phyloP scores from a whole-genome alignment of 1,140 invertebrate species.

The Drosophila kohkoa region DNA sequence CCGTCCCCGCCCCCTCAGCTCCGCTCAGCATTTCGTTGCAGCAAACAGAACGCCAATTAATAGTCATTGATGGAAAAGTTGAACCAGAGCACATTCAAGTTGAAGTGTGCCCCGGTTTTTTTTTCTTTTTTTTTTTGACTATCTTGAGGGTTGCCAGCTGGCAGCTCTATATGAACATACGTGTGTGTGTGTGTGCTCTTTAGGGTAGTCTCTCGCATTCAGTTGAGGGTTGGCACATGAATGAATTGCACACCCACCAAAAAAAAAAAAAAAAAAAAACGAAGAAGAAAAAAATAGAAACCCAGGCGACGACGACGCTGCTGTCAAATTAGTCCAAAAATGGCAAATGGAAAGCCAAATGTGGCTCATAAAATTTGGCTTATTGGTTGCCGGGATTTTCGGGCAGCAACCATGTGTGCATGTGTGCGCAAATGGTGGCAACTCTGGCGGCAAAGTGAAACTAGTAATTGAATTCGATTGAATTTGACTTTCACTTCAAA shows the following conservation, averaged over 20 bases:
- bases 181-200: slow-evolving; percentile 1
- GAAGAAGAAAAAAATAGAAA: background rate
- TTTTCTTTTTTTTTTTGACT: slow-evolving; percentile 30
- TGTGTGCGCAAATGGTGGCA: background rate
- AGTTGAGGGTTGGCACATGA: slow-evolving; percentile 50
- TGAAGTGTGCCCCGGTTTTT: slow-evolving; percentile 63
- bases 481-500: background rate
- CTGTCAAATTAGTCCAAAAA: slow-evolving; percentile 72
- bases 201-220: slow-evolving; percentile 13
- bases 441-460: background rate
- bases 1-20: background rate
- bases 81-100: slow-evolving; percentile 42
- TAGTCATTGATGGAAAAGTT: slow-evolving; percentile 79
- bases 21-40: slow-evolving; percentile 4
- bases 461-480: background rate
- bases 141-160: slow-evolving; percentile 57
- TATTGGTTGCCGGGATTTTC: slow-evolving; percentile 36
- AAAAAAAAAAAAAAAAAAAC: background rate
- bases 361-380: slow-evolving; percentile 65
- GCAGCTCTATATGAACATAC: background rate
- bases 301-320: slow-evolving; percentile 25
- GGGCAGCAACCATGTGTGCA: background rate
- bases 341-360: slow-evolving; percentile 37
- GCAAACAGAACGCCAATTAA: slow-evolving; percentile 71
- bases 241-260: background rate